These are phyloP conservation scores for Entosphenus tridentatus DNA, from an alignment of 2,113 vertebrate species.

Conservation along the genomic window DNA sequence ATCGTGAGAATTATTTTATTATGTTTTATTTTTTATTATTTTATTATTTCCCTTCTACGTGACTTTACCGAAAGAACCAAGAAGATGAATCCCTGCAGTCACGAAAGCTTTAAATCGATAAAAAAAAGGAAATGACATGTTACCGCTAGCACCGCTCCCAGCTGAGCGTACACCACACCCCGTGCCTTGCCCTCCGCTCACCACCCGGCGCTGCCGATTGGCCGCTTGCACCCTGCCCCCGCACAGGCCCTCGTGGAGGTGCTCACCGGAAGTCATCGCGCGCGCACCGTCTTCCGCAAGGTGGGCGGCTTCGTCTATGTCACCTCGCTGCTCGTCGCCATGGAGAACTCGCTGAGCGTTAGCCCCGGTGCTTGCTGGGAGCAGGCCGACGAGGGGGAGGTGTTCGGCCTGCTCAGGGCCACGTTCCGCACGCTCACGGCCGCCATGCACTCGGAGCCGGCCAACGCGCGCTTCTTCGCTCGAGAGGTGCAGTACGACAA, in stretches of 20 bases:
- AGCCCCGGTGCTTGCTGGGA: constrained; percentile 65
- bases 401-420: constrained; percentile 73
- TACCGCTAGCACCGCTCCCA: too few species aligned
- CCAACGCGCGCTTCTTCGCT: constrained; percentile 89
- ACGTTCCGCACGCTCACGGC: constrained; percentile 82
- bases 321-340: constrained; percentile 77
- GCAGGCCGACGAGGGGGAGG: constrained; percentile 67
- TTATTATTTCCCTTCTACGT: too few species aligned
- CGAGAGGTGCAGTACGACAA: constrained; percentile 98
- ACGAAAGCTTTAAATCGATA: too few species aligned
- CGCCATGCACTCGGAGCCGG: constrained; percentile 90
- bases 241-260: constrained; percentile 51
- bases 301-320: constrained; percentile 94
- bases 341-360: constrained; percentile 68
- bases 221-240: not conserved
- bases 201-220: not conserved
- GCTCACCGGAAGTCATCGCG: constrained; percentile 73
- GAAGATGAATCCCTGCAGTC: too few species aligned
- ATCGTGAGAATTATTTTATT: too few species aligned
- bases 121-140: too few species aligned
- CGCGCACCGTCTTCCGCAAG: constrained; percentile 82
- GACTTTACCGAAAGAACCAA: too few species aligned
- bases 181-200: not conserved
- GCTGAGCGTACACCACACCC: too few species aligned
- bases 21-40: too few species aligned